Evolutionary conservation across 2,113 vertebrate genomes (phyloP).

Genomic region (Lathamus discolor): DNA sequence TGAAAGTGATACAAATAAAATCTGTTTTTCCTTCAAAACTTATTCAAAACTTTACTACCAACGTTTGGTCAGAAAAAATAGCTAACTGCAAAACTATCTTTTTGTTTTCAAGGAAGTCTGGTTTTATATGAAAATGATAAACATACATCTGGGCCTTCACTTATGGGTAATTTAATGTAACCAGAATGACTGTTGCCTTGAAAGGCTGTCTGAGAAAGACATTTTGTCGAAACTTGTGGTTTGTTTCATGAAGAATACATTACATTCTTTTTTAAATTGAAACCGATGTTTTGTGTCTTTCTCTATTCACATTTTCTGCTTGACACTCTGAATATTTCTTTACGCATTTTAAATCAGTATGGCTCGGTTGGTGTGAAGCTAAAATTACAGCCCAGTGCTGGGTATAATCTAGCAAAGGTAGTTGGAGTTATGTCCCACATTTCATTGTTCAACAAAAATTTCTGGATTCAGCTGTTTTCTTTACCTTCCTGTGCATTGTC

Average conservation of each 20-base stretch:
- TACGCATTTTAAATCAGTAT: neutral
- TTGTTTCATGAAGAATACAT: neutral
- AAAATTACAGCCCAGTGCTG: neutral
- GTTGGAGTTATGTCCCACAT: neutral
- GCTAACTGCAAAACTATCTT: neutral
- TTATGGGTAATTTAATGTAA: slow-evolving; percentile 16
- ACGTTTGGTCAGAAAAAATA: slow-evolving; percentile 6
- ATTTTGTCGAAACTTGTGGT: neutral
- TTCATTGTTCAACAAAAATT: neutral
- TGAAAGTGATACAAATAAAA: neutral
- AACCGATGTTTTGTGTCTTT: neutral
- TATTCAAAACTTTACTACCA: neutral
- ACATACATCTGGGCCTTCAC: slow-evolving; percentile 31
- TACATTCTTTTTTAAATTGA: neutral
- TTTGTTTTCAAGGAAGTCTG: slow-evolving; percentile 32
- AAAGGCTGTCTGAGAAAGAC: slow-evolving; percentile 9
- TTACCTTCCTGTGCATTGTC: neutral
- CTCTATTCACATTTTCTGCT: neutral
- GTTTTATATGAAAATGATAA: slow-evolving; percentile 34
- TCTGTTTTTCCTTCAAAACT: neutral
- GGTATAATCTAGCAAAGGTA: neutral
- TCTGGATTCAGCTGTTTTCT: neutral
- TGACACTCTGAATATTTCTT: neutral
- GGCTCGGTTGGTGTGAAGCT: neutral
- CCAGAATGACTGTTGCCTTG: neutral